These are phyloP conservation scores for Gadus chalcogrammus DNA, from an alignment of 2,113 vertebrate species.

Conservation along the genomic window DNA sequence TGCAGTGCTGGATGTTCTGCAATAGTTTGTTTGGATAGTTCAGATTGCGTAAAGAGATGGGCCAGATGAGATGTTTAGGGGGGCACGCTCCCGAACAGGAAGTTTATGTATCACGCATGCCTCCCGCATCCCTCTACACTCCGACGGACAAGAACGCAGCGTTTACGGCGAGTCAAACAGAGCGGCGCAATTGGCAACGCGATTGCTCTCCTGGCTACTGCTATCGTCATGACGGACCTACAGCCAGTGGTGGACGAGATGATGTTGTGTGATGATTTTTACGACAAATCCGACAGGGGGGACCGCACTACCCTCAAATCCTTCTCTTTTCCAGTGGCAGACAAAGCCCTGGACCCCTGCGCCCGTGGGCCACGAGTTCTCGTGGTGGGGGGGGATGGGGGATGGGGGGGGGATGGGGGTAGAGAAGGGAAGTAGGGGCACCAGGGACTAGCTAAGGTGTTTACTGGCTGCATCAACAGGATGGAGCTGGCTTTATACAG, in stretches of 20 bases:
- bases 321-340: constrained; percentile 65
- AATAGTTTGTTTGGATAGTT: constrained; percentile 47
- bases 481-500: constrained; percentile 76
- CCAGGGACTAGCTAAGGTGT: constrained; percentile 68
- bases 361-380: constrained; percentile 8
- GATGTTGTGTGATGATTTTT: constrained; percentile 32
- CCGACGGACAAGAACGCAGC: constrained; percentile 40
- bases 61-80: constrained; percentile 39
- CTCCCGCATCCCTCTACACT: constrained; percentile 42
- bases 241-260: constrained; percentile 69
- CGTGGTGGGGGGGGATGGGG: no score
- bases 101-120: constrained; percentile 73
- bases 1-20: constrained; percentile 30
- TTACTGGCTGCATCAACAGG: constrained; percentile 80
- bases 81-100: constrained; percentile 67
- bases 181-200: constrained; percentile 60
- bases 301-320: constrained; percentile 70
- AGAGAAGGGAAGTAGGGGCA: neutral
- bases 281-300: constrained; percentile 46
- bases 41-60: constrained; percentile 48
- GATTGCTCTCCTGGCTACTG: constrained; percentile 44
- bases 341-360: constrained; percentile 43
- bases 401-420: no score
- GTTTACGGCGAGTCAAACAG: constrained; percentile 62
- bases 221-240: constrained; percentile 64